Percentiles rank a stretch among this genome's conserved stretches.
Evolutionary conservation across 2,888 invertebrate genomes (phyloP).

Genomic region (Stenodema calcarata): DNA sequence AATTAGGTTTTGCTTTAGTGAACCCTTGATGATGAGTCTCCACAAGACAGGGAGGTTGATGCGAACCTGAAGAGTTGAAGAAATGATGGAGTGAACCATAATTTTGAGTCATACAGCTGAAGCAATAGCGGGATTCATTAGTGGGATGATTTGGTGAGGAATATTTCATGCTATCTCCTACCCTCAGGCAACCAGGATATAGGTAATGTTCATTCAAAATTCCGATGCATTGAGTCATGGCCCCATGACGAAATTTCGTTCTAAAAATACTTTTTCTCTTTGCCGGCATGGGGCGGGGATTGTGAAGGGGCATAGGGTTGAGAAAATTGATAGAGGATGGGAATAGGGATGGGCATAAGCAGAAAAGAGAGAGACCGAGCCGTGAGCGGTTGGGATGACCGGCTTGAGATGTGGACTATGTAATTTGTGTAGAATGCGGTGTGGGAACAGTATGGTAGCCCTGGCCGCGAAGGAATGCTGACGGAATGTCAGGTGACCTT

Average conservation of each 20-base stretch:
- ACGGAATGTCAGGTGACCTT: slow-evolving; percentile 52
- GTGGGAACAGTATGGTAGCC: slow-evolving; percentile 46
- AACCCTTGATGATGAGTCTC: too few relatives aligned
- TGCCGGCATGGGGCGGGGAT: not conserved
- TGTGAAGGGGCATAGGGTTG: not conserved
- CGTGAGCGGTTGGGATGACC: slow-evolving; percentile 3
- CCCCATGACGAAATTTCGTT: not conserved
- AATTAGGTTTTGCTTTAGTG: too few relatives aligned
- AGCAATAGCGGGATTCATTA: too few relatives aligned
- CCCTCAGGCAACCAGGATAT: not conserved
- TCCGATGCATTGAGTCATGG: not conserved
- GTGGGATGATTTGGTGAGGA: too few relatives aligned
- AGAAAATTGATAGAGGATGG: not conserved
- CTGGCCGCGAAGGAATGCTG: slow-evolving; percentile 44
- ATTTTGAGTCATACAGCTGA: too few relatives aligned
- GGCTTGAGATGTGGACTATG: slow-evolving; percentile 49
- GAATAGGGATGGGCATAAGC: not conserved
- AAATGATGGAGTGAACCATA: too few relatives aligned
- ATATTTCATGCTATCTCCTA: too few relatives aligned
- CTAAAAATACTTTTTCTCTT: not conserved
- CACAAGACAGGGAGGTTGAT: too few relatives aligned
- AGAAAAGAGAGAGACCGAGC: not conserved
- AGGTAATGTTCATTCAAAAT: not conserved
- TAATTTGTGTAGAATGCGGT: slow-evolving; percentile 54
- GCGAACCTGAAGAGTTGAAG: too few relatives aligned